These are phyloP conservation scores for Coronaproctus castanopsis DNA, from an alignment of 2,888 invertebrate genomes.

Conservation along the genomic window DNA sequence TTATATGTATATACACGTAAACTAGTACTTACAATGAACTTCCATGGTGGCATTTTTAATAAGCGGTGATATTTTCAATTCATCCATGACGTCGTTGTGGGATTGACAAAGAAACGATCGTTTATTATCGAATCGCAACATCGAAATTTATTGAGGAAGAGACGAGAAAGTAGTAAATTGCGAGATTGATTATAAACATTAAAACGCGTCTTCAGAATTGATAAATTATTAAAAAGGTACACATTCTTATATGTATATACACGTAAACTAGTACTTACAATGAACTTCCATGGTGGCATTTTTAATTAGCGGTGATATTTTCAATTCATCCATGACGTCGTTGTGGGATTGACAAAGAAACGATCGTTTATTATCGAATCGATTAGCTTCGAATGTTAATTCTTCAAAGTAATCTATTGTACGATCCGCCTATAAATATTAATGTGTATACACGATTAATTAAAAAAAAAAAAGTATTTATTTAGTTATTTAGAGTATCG, in stretches of 20 bases:
- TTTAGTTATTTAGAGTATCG: too few species aligned
- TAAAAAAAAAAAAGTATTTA: too few species aligned
- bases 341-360: constrained; percentile 68
- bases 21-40: constrained; percentile 71
- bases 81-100: constrained; percentile 34
- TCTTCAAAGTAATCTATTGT: constrained; percentile 61
- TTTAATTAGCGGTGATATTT: constrained; percentile 19
- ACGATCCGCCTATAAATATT: constrained; percentile 41
- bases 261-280: too few species aligned
- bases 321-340: constrained; percentile 20
- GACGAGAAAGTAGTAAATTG: too few species aligned
- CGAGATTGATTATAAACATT: too few species aligned
- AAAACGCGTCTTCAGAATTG: too few species aligned
- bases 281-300: constrained; percentile 39
- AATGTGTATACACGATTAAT: neutral
- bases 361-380: constrained; percentile 56
- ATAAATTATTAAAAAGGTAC: too few species aligned
- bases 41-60: constrained; percentile 27
- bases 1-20: too few species aligned
- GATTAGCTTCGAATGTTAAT: constrained; percentile 55
- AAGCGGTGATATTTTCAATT: constrained; percentile 19
- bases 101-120: constrained; percentile 59
- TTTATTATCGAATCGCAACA: too few species aligned
- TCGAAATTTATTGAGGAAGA: too few species aligned
- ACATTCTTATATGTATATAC: too few species aligned